These are phyloP conservation scores for Agrilus mali DNA, from an alignment of 2,888 invertebrate species.

Conservation along the genomic window DNA sequence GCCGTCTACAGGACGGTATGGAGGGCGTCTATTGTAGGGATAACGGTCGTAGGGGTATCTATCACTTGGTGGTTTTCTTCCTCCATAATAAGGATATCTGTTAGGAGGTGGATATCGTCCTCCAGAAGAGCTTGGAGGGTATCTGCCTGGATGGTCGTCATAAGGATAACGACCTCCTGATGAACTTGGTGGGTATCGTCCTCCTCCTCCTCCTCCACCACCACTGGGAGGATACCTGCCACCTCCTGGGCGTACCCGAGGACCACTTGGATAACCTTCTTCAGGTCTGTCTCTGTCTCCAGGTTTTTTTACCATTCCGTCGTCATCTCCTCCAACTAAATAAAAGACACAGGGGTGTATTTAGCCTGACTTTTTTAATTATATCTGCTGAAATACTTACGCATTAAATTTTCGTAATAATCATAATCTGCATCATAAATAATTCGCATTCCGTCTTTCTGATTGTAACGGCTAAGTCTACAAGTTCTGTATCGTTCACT, in stretches of 20 bases:
- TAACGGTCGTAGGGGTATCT: slow-evolving; percentile 28
- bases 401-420: slow-evolving; percentile 87
- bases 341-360: slow-evolving; percentile 20
- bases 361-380: slow-evolving; percentile 3
- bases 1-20: slow-evolving; percentile 3
- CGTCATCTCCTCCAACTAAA: slow-evolving; percentile 27
- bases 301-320: slow-evolving; percentile 13
- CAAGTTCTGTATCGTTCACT: slow-evolving; percentile 77
- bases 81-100: slow-evolving; percentile 11
- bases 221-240: slow-evolving; percentile 34
- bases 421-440: slow-evolving; percentile 87
- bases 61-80: slow-evolving; percentile 12
- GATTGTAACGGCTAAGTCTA: slow-evolving; percentile 73
- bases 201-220: slow-evolving; percentile 17
- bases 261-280: slow-evolving; percentile 9
- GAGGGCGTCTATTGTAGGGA: slow-evolving; percentile 20
- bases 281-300: slow-evolving; percentile 13
- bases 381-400: slow-evolving; percentile 44
- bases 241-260: slow-evolving; percentile 3
- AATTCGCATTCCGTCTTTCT: slow-evolving; percentile 75
- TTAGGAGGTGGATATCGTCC: slow-evolving; percentile 13
- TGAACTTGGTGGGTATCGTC: slow-evolving; percentile 14
- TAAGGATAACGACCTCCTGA: slow-evolving; percentile 32
- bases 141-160: slow-evolving; percentile 16
- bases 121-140: slow-evolving; percentile 10